phyloP scores from a whole-genome alignment of 2,888 invertebrate species.

The Pseudococcus longispinus region DNA sequence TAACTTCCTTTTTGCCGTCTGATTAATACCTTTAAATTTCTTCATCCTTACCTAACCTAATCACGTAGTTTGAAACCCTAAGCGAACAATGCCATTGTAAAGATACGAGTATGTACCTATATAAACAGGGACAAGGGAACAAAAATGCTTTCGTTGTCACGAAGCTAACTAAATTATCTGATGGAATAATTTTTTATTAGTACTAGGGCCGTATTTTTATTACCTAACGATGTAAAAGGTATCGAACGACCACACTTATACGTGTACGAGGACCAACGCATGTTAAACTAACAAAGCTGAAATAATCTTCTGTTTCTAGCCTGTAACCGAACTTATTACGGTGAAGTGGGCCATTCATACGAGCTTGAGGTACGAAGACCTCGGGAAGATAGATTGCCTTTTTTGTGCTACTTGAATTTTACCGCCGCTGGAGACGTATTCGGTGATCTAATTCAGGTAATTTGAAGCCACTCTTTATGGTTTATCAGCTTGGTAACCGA shows the following conservation, averaged over 20 bases:
- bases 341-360: constrained; percentile 81
- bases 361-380: constrained; percentile 79
- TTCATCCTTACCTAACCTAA: constrained; percentile 18
- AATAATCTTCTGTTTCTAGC: constrained; percentile 67
- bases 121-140: not conserved
- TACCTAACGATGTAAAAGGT: not conserved
- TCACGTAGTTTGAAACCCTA: constrained; percentile 39
- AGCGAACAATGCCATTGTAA: constrained; percentile 7
- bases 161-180: constrained; percentile 10
- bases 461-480: constrained; percentile 38
- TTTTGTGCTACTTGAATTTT: constrained; percentile 82
- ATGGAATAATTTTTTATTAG: constrained; percentile 3
- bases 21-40: constrained; percentile 46
- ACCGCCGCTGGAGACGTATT: constrained; percentile 78
- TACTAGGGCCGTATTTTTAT: not conserved
- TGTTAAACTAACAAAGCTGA: not conserved
- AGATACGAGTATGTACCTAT: not conserved
- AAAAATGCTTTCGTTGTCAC: constrained; percentile 10
- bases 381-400: constrained; percentile 76
- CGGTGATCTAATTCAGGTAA: constrained; percentile 83
- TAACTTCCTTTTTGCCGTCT: constrained; percentile 37
- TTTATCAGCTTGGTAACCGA: not conserved
- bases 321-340: constrained; percentile 84
- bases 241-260: constrained; percentile 1
- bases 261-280: not conserved